phyloP scores from a whole-genome alignment of 2,797 vertebrate genomes.

The Leuciscus waleckii region DNA sequence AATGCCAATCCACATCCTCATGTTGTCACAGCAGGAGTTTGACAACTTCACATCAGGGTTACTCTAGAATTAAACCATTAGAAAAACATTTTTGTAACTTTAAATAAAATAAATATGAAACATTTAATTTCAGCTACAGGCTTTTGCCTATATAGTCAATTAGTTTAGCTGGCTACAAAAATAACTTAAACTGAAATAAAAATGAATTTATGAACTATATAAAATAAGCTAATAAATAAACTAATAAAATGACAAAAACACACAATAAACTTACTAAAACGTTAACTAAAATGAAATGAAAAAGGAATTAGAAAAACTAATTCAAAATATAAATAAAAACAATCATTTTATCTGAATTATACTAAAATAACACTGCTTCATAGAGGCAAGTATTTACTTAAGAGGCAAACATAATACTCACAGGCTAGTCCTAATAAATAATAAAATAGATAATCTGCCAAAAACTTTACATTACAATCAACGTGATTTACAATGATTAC shows the following conservation, averaged over 20 bases:
- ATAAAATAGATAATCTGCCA: not conserved
- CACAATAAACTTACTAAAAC: not conserved
- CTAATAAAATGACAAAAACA: not conserved
- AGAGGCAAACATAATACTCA: not conserved
- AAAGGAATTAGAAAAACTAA: not conserved
- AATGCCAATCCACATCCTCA: not conserved
- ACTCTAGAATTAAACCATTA: not conserved
- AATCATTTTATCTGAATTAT: not conserved
- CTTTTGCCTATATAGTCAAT: not conserved
- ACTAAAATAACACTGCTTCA: not conserved
- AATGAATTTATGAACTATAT: not conserved
- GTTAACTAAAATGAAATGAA: not conserved
- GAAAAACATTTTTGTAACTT: not conserved
- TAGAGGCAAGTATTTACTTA: not conserved
- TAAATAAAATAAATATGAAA: not conserved
- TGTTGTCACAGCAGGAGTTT: conserved; percentile 24
- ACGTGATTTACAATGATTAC: not conserved
- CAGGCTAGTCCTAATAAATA: not conserved
- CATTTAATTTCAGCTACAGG: not conserved
- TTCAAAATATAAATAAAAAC: not conserved
- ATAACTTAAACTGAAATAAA: not conserved
- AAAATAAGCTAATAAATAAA: not conserved
- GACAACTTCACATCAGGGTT: conserved; percentile 9
- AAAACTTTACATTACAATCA: not conserved
- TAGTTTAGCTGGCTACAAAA: not conserved